A percentile compares a stretch with the other conserved stretches of the same genome.
These are phyloP conservation scores for Pegoplata infirma DNA, from an alignment of 2,888 invertebrate species.

Conservation along the genomic window DNA sequence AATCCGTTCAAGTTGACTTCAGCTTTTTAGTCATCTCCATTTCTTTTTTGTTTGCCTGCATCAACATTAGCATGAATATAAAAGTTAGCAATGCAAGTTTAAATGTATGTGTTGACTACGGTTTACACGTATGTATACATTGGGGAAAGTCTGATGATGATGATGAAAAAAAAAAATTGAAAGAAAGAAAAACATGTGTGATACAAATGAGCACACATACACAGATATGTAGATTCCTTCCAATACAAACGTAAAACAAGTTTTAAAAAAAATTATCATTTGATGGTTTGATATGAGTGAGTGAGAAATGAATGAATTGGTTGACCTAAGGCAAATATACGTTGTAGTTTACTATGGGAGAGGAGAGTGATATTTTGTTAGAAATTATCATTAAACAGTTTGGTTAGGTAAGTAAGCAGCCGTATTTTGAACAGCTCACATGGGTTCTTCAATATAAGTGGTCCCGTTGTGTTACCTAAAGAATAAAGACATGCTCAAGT, in stretches of 20 bases:
- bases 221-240: background rate
- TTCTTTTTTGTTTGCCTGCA: slow-evolving; percentile 10
- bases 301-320: slow-evolving; percentile 30
- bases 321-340: slow-evolving; percentile 42
- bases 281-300: slow-evolving; percentile 24
- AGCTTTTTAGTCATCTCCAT: slow-evolving; percentile 17
- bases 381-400: no score
- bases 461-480: no score
- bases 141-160: background rate
- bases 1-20: slow-evolving; percentile 38
- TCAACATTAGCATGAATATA: slow-evolving; percentile 26
- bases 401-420: no score
- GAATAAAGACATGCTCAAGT: no score
- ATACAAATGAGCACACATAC: slow-evolving; percentile 2
- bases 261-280: slow-evolving; percentile 22
- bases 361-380: no score
- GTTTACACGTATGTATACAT: background rate
- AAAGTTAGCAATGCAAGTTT: background rate
- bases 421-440: no score
- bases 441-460: no score
- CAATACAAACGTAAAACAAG: background rate
- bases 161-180: background rate
- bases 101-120: background rate
- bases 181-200: background rate
- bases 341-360: background rate